phyloP scores from a whole-genome alignment of 2,113 vertebrate species.

The Myanophis thanlyinensis region DNA sequence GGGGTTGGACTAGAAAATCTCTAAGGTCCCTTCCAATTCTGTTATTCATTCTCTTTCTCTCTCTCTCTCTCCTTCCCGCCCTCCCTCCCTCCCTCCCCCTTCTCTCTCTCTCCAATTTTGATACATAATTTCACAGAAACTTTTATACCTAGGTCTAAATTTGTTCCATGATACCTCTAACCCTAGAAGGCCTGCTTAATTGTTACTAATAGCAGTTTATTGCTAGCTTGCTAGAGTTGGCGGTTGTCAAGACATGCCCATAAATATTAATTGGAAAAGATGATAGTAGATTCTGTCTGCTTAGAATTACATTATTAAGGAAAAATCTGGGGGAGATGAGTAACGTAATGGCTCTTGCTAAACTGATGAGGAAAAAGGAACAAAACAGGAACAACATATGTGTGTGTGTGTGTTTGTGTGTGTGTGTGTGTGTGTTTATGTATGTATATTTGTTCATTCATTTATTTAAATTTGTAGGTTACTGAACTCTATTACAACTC shows the following conservation, averaged over 20 bases:
- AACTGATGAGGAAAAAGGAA: background rate
- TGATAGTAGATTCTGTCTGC: background rate
- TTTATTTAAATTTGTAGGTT: background rate
- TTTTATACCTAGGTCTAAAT: background rate
- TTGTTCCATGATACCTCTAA: background rate
- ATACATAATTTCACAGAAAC: background rate
- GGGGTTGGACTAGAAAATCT: no score
- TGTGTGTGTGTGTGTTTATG: no score
- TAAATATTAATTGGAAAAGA: background rate
- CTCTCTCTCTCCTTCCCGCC: no score
- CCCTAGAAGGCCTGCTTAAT: background rate
- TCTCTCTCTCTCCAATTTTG: background rate
- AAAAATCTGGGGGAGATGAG: background rate
- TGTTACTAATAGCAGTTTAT: background rate
- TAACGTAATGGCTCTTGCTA: background rate
- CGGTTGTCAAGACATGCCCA: background rate
- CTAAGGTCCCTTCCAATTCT: background rate
- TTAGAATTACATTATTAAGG: background rate
- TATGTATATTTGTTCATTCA: background rate
- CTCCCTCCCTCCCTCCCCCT: no score
- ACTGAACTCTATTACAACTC: background rate
- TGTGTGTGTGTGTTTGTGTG: no score
- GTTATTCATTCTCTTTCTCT: background rate
- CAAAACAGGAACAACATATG: background rate
- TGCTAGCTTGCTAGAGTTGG: background rate